These are phyloP conservation scores for Lycia hirtaria DNA, from an alignment of 2,888 invertebrate genomes.

Conservation along the genomic window DNA sequence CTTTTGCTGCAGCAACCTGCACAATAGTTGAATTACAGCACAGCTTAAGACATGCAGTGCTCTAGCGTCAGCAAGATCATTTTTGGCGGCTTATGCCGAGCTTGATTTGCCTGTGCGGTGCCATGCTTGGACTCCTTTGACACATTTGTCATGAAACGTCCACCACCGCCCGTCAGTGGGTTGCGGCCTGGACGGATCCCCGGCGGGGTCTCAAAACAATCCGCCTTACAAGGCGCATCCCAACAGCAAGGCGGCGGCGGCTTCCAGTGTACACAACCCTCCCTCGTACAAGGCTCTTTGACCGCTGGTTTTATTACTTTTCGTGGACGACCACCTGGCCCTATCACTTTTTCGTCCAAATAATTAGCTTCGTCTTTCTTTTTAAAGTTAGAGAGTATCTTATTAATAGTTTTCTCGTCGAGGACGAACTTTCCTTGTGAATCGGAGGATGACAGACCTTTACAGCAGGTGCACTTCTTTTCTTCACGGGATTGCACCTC, in stretches of 20 bases:
- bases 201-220: constrained; percentile 70
- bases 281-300: constrained; percentile 66
- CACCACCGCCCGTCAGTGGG: constrained; percentile 48
- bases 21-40: constrained; percentile 65
- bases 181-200: constrained; percentile 67
- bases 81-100: constrained; percentile 35
- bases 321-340: constrained; percentile 55
- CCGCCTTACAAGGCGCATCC: constrained; percentile 76
- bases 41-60: constrained; percentile 24
- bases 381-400: constrained; percentile 61
- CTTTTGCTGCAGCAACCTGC: constrained; percentile 69
- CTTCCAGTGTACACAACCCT: constrained; percentile 72
- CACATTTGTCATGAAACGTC: constrained; percentile 12
- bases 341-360: constrained; percentile 44
- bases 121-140: constrained; percentile 15
- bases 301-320: constrained; percentile 45
- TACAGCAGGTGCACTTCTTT: constrained; percentile 47
- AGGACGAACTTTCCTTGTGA: constrained; percentile 54
- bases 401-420: constrained; percentile 59
- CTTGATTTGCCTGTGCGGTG: not conserved
- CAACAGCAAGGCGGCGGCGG: constrained; percentile 75
- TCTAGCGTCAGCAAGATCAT: constrained; percentile 50
- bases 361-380: constrained; percentile 51
- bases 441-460: constrained; percentile 36
- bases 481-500: constrained; percentile 22